These are phyloP conservation scores for Mirounga angustirostris DNA, from an alignment of 2,113 vertebrate species.

Conservation along the genomic window DNA sequence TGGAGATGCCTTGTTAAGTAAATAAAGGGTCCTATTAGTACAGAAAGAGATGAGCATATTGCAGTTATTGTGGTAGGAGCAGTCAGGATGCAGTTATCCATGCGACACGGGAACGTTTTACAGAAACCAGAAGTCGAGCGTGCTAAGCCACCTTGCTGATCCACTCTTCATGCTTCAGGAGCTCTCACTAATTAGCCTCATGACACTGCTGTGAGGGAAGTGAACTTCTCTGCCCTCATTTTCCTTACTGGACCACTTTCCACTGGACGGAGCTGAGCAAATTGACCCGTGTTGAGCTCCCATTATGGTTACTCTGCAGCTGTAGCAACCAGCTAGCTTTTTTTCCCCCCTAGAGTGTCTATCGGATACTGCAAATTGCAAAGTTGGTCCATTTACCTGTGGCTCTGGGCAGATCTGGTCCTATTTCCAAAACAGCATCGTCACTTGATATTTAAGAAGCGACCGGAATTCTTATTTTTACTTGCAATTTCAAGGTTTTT, in stretches of 20 bases:
- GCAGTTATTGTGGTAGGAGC: background rate
- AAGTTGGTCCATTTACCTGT: background rate
- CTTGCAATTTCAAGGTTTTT: slow-evolving; percentile 78
- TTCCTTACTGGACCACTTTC: background rate
- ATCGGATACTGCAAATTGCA: background rate
- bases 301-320: fast-evolving
- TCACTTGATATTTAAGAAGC: slow-evolving; percentile 68
- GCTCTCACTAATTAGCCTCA: fast-evolving
- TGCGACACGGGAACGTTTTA: fast-evolving
- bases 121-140: background rate
- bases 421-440: slow-evolving; percentile 21
- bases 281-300: background rate
- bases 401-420: background rate
- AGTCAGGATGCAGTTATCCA: fast-evolving
- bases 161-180: background rate
- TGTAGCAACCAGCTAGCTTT: background rate
- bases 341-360: background rate
- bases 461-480: slow-evolving; percentile 74
- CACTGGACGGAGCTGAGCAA: background rate
- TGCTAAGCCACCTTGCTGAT: fast-evolving
- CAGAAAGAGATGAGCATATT: background rate
- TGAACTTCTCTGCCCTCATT: no score
- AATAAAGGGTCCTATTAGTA: background rate
- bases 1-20: background rate
- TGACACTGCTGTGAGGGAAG: fast-evolving